Conservation (phyloP, 2,888 invertebrate genomes). For the Tachina grossa region DNA sequence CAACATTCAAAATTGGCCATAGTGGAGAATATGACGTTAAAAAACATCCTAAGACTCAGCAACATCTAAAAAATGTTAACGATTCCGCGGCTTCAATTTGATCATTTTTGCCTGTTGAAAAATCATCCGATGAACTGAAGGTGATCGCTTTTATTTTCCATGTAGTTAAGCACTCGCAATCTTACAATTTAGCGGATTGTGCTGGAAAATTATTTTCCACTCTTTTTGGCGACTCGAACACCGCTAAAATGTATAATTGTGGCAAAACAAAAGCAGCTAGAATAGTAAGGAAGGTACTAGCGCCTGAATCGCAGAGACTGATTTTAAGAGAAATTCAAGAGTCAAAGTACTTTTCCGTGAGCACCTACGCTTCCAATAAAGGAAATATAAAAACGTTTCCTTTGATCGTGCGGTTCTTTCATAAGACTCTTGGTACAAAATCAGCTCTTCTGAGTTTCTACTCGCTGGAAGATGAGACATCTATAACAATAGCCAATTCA, state of each 20-base stretch:
- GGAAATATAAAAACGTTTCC: too few relatives aligned
- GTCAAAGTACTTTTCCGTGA: conserved; percentile 4
- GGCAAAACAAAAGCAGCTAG: conserved; percentile 10
- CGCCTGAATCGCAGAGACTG: not conserved
- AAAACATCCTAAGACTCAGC: conserved; percentile 14
- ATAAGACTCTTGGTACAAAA: too few relatives aligned
- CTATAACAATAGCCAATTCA: too few relatives aligned
- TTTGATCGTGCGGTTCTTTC: too few relatives aligned
- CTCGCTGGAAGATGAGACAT: too few relatives aligned
- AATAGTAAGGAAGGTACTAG: not conserved
- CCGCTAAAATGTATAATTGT: conserved; percentile 42
- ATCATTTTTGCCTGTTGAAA: not conserved
- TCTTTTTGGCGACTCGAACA: conserved; percentile 1
- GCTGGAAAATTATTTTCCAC: not conserved
- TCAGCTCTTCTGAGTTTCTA: too few relatives aligned
- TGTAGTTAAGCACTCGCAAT: conserved; percentile 1
- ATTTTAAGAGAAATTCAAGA: conserved; percentile 6
- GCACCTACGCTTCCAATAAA: conserved; percentile 1
- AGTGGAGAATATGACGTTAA: conserved; percentile 9
- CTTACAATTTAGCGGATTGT: not conserved
- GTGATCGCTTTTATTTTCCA: conserved; percentile 1
- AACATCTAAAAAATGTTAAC: conserved; percentile 1
- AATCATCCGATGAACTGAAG: not conserved
- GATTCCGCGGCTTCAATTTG: conserved; percentile 1
- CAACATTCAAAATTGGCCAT: conserved; percentile 7